Conservation (phyloP, 2,797 vertebrate species). For the Hipposideros larvatus region DNA sequence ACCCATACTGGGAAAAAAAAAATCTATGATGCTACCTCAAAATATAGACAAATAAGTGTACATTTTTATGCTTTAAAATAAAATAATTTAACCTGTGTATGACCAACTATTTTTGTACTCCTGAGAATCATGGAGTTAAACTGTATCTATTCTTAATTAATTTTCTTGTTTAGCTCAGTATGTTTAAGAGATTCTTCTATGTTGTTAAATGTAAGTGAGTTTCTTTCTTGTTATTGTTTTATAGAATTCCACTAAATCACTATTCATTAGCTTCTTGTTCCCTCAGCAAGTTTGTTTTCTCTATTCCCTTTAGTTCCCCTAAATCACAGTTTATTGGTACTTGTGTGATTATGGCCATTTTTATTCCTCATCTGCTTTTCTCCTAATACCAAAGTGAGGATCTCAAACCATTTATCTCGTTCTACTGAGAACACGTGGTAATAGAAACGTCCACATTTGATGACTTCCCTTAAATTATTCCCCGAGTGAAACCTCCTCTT, state of each 20-base stretch:
- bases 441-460: not conserved
- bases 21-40: not conserved
- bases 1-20: not conserved
- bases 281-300: not conserved
- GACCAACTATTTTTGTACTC: not conserved
- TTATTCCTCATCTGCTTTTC: not conserved
- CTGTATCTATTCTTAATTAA: not conserved
- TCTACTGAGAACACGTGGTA: not conserved
- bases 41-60: not conserved
- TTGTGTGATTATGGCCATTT: not conserved
- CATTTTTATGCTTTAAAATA: not conserved
- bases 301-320: not conserved
- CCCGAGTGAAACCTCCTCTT: not conserved
- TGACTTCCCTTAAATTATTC: not conserved
- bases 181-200: not conserved
- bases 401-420: not conserved
- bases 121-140: not conserved
- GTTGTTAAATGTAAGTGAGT: not conserved
- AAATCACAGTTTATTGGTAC: not conserved
- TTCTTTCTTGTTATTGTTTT: conserved; percentile 23
- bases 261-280: not conserved
- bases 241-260: not conserved
- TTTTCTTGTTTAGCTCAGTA: conserved; percentile 8
- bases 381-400: not conserved
- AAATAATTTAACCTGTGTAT: not conserved